phyloP scores from a whole-genome alignment of 2,888 invertebrate genomes.

The Caenorhabditis sinica region DNA sequence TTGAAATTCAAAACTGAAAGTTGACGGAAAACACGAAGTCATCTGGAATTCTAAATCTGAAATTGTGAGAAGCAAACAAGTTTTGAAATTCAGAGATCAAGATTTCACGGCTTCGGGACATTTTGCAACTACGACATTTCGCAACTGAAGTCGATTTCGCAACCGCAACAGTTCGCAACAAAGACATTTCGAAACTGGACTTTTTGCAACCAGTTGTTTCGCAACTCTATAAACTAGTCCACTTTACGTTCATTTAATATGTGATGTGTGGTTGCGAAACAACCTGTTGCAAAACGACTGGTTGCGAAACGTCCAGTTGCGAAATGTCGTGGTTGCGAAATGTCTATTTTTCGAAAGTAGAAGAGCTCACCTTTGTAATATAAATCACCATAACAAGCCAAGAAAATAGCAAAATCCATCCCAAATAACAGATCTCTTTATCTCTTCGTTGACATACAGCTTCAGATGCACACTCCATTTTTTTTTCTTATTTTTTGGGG shows the following conservation, averaged over 20 bases:
- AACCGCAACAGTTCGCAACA: too few species aligned
- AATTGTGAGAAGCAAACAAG: not conserved
- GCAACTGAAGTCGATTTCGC: too few species aligned
- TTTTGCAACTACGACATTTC: too few species aligned
- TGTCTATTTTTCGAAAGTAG: not conserved
- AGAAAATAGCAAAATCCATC: slow-evolving; percentile 72
- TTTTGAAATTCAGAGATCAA: not conserved
- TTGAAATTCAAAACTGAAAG: not conserved
- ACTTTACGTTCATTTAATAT: too few species aligned
- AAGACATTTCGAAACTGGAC: too few species aligned
- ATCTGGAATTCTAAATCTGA: not conserved
- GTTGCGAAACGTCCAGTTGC: too few species aligned
- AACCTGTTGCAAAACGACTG: too few species aligned
- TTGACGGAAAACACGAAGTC: not conserved
- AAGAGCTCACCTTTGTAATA: slow-evolving; percentile 70
- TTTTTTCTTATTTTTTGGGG: not conserved
- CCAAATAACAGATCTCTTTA: slow-evolving; percentile 73
- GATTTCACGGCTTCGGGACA: too few species aligned
- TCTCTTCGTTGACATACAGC: slow-evolving; percentile 67
- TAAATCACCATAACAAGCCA: slow-evolving; percentile 76
- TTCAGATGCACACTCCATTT: slow-evolving; percentile 65
- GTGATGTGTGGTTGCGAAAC: too few species aligned
- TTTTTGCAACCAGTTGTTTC: too few species aligned
- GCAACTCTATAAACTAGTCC: too few species aligned
- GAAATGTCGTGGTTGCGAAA: not conserved